Evolutionary conservation across 2,113 vertebrate species (phyloP).

Genomic region (Xenus cinereus): DNA sequence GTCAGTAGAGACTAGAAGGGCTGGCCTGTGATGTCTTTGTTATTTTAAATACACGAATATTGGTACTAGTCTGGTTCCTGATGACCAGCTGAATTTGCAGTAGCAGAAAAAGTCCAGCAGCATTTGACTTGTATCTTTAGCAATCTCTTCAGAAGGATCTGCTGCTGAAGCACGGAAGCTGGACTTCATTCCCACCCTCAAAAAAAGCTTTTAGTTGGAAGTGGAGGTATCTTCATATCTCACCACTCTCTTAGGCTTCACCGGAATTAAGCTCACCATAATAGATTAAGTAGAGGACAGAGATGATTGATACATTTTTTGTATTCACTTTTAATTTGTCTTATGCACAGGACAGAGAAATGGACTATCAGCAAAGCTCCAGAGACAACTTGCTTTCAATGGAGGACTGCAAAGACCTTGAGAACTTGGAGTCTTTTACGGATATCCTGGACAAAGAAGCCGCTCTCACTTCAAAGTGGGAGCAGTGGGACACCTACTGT

Average conservation of each 20-base stretch:
- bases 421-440: constrained; percentile 88
- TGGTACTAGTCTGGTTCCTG: background rate
- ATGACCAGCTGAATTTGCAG: background rate
- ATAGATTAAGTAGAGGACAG: background rate
- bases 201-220: background rate
- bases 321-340: background rate
- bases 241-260: background rate
- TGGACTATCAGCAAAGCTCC: constrained; percentile 92
- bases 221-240: background rate
- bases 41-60: background rate
- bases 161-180: background rate
- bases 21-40: background rate
- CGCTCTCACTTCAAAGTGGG: constrained; percentile 87
- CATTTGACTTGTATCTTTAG: background rate
- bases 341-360: constrained; percentile 87
- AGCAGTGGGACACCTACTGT: constrained; percentile 99
- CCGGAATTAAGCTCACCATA: background rate
- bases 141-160: background rate
- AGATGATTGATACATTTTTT: background rate
- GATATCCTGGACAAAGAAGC: constrained; percentile 87
- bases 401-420: constrained; percentile 90
- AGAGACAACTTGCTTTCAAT: constrained; percentile 85
- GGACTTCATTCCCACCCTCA: background rate
- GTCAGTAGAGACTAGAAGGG: background rate
- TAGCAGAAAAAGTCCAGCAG: background rate